These are phyloP conservation scores for Pipra filicauda DNA, from an alignment of 2,113 vertebrate genomes.

Conservation along the genomic window DNA sequence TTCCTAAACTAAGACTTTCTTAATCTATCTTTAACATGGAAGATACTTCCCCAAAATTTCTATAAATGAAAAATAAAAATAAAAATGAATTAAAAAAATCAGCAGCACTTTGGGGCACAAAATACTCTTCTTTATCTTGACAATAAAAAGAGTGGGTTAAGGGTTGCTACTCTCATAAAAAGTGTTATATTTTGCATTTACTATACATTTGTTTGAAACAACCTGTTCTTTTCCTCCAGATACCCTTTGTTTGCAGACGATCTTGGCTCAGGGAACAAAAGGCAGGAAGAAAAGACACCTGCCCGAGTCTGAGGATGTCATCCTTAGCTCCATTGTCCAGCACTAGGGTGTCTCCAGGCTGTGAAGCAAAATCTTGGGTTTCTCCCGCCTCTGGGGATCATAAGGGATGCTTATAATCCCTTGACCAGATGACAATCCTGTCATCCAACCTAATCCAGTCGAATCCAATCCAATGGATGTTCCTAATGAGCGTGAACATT, in stretches of 20 bases:
- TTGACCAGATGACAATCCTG: not conserved
- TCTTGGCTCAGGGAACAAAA: not conserved
- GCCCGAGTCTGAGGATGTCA: not conserved
- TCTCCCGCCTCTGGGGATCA: not conserved
- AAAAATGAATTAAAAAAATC: not conserved
- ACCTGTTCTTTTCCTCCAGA: not conserved
- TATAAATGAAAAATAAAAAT: not conserved
- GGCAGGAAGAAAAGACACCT: not conserved
- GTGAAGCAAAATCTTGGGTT: not conserved
- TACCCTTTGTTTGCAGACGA: not conserved
- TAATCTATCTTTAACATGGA: not conserved
- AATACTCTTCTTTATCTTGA: not conserved
- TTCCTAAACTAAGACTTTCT: not conserved
- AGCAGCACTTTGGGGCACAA: not conserved
- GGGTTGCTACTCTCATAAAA: not conserved
- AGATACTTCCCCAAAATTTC: not conserved
- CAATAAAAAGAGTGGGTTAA: not conserved
- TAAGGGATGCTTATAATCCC: not conserved
- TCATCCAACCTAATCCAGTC: not conserved
- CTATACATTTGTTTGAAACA: not conserved
- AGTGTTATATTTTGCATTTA: not conserved
- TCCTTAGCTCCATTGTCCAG: not conserved
- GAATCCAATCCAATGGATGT: not conserved
- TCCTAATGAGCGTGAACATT: not conserved
- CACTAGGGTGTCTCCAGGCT: not conserved